Conservation (phyloP, 1,140 invertebrate genomes). For the Psilanteris sp. region DNA sequence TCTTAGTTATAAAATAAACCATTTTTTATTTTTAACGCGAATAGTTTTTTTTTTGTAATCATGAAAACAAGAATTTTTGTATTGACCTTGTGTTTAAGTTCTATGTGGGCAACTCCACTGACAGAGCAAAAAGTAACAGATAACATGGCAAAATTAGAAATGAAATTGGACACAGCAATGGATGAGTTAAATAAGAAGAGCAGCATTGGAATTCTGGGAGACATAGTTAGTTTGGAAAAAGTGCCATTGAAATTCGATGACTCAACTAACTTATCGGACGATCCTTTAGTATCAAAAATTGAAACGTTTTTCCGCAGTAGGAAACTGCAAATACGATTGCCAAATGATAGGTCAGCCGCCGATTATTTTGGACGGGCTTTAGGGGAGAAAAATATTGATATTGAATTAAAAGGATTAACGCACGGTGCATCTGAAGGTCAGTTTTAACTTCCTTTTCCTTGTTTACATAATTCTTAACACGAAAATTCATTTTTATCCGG, state of each 20-base stretch:
- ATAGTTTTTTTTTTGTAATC: constrained; percentile 7
- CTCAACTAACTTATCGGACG: constrained; percentile 35
- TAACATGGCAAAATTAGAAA: constrained; percentile 59
- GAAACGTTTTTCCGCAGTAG: constrained; percentile 71
- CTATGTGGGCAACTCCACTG: constrained; percentile 33
- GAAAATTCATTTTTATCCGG: no score
- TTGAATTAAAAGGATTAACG: constrained; percentile 70
- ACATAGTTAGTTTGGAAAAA: constrained; percentile 73
- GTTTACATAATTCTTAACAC: no score
- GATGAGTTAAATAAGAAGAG: constrained; percentile 69
- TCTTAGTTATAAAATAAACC: no score
- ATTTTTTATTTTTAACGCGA: no score
- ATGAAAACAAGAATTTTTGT: constrained; percentile 59
- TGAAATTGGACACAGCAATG: constrained; percentile 67
- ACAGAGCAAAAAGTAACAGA: constrained; percentile 16
- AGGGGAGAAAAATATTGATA: constrained; percentile 69
- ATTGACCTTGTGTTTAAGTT: constrained; percentile 54
- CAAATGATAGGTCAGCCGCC: constrained; percentile 71
- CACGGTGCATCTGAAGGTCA: constrained; percentile 75
- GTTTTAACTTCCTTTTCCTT: no score
- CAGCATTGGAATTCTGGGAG: constrained; percentile 69
- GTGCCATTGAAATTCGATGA: constrained; percentile 49
- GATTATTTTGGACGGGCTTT: constrained; percentile 75
- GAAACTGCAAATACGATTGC: constrained; percentile 70
- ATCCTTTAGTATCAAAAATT: constrained; percentile 72